phyloP scores from a whole-genome alignment of 2,113 vertebrate genomes.

The Lichenostomus cassidix region DNA sequence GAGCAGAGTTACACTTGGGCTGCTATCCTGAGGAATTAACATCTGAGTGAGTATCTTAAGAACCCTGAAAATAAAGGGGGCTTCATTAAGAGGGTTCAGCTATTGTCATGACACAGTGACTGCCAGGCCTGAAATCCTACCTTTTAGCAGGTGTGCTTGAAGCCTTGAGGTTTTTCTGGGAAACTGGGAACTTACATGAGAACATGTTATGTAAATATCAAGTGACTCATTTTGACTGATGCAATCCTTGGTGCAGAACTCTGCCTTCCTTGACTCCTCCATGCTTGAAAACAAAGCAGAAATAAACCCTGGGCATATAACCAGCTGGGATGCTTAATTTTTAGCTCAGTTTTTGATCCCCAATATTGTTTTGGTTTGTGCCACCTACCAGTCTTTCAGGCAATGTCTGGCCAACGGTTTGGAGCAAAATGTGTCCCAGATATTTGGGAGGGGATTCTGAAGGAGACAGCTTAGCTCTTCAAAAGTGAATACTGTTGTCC shows the following conservation, averaged over 20 bases:
- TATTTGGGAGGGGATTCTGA: background rate
- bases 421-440: background rate
- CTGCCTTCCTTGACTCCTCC: background rate
- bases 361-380: background rate
- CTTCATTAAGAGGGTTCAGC: background rate
- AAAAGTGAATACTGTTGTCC: background rate
- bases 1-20: background rate
- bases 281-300: background rate
- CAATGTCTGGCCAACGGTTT: background rate
- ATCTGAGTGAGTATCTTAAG: background rate
- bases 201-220: background rate
- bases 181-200: background rate
- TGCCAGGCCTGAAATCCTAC: background rate
- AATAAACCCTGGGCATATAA: background rate
- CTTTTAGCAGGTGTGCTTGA: background rate
- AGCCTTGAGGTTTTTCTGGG: background rate
- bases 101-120: background rate
- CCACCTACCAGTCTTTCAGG: background rate
- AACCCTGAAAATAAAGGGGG: background rate
- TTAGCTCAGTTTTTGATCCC: background rate
- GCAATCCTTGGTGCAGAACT: background rate
- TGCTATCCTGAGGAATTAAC: background rate
- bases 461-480: background rate
- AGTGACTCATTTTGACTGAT: background rate
- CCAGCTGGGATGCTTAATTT: background rate